Evolutionary conservation across 2,797 vertebrate genomes (phyloP).

Genomic region (Cyprinella venusta): DNA sequence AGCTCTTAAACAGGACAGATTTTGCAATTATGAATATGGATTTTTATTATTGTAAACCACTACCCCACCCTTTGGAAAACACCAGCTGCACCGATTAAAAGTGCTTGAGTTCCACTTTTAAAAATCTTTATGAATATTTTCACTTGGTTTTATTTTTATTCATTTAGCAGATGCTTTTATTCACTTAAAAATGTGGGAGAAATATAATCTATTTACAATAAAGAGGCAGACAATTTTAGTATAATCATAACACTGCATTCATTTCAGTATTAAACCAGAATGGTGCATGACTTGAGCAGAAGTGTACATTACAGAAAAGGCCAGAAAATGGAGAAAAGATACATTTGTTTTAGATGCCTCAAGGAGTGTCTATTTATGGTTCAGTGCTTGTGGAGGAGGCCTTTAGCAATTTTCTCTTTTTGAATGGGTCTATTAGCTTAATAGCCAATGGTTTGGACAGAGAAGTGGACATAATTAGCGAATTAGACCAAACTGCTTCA

Average conservation of each 20-base stretch:
- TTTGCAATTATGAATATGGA: not conserved
- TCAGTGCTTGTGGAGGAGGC: not conserved
- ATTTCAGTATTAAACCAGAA: not conserved
- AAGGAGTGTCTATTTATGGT: not conserved
- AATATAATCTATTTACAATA: not conserved
- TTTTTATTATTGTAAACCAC: not conserved
- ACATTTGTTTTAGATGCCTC: not conserved
- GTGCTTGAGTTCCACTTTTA: not conserved
- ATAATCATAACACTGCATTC: not conserved
- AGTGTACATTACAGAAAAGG: not conserved
- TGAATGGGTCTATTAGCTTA: not conserved
- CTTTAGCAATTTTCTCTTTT: not conserved
- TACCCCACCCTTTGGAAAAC: not conserved
- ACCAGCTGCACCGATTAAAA: not conserved
- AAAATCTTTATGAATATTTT: not conserved
- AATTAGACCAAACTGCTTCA: not conserved
- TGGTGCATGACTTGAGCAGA: not conserved
- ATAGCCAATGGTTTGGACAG: not conserved
- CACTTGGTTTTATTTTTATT: not conserved
- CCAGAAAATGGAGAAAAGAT: not conserved
- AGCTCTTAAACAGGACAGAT: not conserved
- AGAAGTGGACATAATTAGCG: not conserved
- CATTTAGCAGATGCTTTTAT: too few relatives aligned
- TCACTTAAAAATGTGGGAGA: not conserved
- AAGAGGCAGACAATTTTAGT: not conserved